Percentiles rank a stretch among this genome's conserved stretches.
These are phyloP conservation scores for Sebastes cheni DNA, from an alignment of 2,797 vertebrate genomes.

Conservation along the genomic window DNA sequence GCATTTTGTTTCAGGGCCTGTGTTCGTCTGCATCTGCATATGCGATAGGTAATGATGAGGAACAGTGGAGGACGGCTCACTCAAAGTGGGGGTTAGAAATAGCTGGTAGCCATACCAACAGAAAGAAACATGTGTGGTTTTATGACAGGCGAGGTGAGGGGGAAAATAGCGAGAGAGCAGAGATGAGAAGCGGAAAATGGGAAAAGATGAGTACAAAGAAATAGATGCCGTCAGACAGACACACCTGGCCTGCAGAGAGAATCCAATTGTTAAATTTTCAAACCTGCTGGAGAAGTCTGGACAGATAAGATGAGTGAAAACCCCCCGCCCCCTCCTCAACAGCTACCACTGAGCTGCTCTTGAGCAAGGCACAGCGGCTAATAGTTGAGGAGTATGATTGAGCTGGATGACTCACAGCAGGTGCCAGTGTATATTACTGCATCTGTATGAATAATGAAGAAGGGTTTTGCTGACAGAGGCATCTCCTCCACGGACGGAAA, in stretches of 20 bases:
- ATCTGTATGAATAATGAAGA: conserved; percentile 10
- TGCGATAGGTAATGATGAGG: conserved; percentile 51
- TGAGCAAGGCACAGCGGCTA: neutral
- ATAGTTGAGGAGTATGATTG: neutral
- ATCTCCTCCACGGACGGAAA: neutral
- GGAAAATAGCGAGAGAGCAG: neutral
- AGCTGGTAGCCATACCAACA: conserved; percentile 50
- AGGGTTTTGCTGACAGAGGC: conserved; percentile 18
- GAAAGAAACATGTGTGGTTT: conserved; percentile 37
- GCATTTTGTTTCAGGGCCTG: neutral
- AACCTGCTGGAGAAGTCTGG: conserved; percentile 17
- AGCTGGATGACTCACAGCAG: neutral
- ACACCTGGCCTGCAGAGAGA: conserved; percentile 20
- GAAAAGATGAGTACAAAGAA: conserved; percentile 31
- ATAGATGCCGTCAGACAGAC: conserved; percentile 10
- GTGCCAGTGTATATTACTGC: conserved; percentile 5
- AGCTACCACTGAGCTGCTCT: neutral
- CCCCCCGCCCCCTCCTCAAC: neutral
- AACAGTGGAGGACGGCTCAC: conserved; percentile 19
- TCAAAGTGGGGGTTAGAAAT: conserved; percentile 40
- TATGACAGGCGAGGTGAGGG: conserved; percentile 37
- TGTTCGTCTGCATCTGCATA: conserved; percentile 46
- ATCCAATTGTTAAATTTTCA: conserved; percentile 33
- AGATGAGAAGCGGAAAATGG: conserved; percentile 34
- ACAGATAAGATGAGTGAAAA: conserved; percentile 23